Base-by-base conservation (phyloP, 2,888 invertebrate species). In the Macrophya annulata region DNA sequence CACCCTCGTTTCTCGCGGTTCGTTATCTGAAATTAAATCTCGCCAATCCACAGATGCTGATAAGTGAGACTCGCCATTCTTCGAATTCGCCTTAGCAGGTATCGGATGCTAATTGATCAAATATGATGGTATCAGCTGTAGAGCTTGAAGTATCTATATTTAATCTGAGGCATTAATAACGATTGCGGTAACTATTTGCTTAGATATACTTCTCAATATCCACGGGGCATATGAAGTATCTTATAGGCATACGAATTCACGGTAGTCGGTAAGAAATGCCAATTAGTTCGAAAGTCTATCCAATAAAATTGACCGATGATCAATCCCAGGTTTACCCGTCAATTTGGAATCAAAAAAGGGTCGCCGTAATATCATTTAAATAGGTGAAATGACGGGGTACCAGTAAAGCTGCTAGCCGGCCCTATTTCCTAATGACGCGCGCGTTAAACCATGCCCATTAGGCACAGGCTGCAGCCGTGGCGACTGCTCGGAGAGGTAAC, bases 11-110 rank as follows among this genome's bases (percentile, higher is more conserved):
- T 62, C 48, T 65, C 43, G 12, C 43, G 12, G 62, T 40, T 25
- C 74, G 81, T 62, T 59, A 85, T 85, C 79, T 76, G 68, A 85
- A 85, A 85, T 85, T 79, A 48, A 77, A 85, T 85, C 85, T 79
- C 40, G 79, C 79, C 21, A 77, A 81, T 79, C 79, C 51, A 37
- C 45, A 31, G 48, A 51, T 21, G 65, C 79, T 62, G 77, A 85
- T 48, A 37, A 43, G 81, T 40, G 25, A 25, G 25, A 25, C 43
- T 15, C 31, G 31, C 62, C 21, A 25, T 62, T 62, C 8, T 81
- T 43, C 43, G 81, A 62, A 62, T 81, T 43, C 43, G 81, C 62
- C 21, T 81, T 6, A 43, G 21, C 10, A 10, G 21, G 31, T n/a
- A 31, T 31, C 31, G 31, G 43, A 81, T 17, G 81, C 81, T 81